Base-by-base conservation (phyloP, 2,888 invertebrate genomes). In the Caenorhabditis sinica region DNA sequence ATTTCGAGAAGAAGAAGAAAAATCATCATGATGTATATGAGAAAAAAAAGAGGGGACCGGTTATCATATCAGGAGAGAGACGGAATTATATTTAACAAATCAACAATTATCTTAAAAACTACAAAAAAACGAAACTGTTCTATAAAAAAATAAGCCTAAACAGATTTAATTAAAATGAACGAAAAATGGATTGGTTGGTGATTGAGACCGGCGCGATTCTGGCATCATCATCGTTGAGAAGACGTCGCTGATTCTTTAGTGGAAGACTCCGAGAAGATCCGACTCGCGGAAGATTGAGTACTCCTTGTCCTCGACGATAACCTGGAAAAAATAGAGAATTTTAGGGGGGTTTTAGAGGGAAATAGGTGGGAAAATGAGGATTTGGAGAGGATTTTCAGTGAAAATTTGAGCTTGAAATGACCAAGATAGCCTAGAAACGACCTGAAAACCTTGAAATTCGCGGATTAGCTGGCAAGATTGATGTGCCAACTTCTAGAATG, bases 231-330 rank as follows among this genome's bases (percentile, higher is more conserved):
- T 63, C 25, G 40, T 51, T 23, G 63, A 75, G 8, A n/a, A n/a
- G n/a, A n/a, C n/a, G n/a, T n/a, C 43, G 60, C n/a, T 17, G n/a
- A n/a, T 20, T 45, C 30, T 66, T 86, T 82, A 88, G 45, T 86
- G 83, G 87, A 92, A 91, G 71, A 97, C 98, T 80, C 97, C 99
- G 92, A 99, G 94, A 93, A 99, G 97, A 93, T 99, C 99, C 73
- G 96, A 94, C 94, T 99, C 99, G 93, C 97, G 95, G 95, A 97
- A 98, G 88, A 99, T 94, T 91, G 96, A 96, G 93, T 96, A 96
- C 93, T 98, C 98, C 93, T 94, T 90, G 63, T 98, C 98, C 93
- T 94, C 89, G 60, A 92, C 86, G 66, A 89, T 65, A 20, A 89
- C 87, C 87, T 85, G 73, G 17, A 89, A 82, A n/a, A n/a, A 25